These are phyloP conservation scores for Cyprinodon diabolis DNA, from an alignment of 2,797 vertebrate genomes.

Conservation along the genomic window DNA sequence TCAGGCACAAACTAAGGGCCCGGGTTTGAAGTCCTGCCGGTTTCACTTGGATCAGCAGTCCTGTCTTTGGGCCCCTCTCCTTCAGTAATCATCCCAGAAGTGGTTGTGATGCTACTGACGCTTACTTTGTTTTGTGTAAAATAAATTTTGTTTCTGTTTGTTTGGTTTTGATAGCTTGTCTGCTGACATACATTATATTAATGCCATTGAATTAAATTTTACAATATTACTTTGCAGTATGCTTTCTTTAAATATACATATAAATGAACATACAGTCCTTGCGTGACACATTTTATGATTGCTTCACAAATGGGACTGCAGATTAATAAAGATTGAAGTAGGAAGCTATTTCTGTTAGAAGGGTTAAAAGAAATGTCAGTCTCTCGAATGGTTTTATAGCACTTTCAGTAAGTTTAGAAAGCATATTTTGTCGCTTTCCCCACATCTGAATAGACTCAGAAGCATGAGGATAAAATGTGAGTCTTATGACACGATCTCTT, in stretches of 20 bases:
- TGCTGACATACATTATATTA: conserved; percentile 81
- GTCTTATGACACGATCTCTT: not conserved
- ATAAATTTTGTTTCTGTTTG: conserved; percentile 59
- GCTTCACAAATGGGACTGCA: not conserved
- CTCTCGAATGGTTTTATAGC: not conserved
- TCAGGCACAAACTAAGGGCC: conserved; percentile 31
- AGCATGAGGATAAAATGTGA: not conserved
- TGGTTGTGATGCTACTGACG: conserved; percentile 72
- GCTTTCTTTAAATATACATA: not conserved
- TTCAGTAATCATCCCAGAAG: conserved; percentile 75
- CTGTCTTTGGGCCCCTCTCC: conserved; percentile 64
- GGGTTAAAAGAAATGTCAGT: not conserved
- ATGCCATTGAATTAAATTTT: conserved; percentile 84
- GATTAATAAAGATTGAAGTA: not conserved
- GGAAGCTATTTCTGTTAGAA: not conserved
- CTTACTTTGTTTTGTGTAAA: conserved; percentile 79
- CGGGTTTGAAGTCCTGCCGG: conserved; percentile 34
- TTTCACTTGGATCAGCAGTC: conserved; percentile 66
- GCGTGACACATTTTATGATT: too few relatives aligned
- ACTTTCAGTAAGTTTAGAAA: not conserved
- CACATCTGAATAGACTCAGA: not conserved
- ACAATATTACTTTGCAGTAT: conserved; percentile 70
- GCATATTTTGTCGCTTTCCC: not conserved
- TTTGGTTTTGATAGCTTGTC: conserved; percentile 83
- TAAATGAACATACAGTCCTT: not conserved